phyloP scores from a whole-genome alignment of 2,113 vertebrate genomes.

The Solea solea region DNA sequence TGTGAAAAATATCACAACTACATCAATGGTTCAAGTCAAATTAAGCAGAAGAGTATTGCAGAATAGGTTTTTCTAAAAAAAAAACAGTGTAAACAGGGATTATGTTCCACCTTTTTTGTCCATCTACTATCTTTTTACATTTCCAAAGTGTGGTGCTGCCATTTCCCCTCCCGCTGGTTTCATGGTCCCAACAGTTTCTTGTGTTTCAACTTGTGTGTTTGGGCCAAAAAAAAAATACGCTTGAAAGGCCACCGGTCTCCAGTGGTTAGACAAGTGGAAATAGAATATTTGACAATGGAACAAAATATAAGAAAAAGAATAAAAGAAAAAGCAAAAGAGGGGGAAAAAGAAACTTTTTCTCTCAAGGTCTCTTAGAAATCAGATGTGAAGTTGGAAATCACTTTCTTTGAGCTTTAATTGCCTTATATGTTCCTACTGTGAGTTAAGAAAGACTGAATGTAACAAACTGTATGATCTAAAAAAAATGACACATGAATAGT shows the following conservation, averaged over 20 bases:
- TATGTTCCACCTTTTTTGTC: background rate
- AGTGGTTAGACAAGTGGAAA: background rate
- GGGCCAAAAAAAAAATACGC: background rate
- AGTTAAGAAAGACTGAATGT: background rate
- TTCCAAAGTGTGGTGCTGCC: background rate
- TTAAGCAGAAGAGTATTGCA: no score
- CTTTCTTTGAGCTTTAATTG: background rate
- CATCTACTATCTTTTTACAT: background rate
- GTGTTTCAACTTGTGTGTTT: background rate
- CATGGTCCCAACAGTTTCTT: background rate
- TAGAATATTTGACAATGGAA: background rate
- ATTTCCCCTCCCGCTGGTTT: background rate
- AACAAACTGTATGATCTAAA: background rate
- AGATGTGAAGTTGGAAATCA: background rate
- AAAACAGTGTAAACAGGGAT: background rate
- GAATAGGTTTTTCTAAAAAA: no score
- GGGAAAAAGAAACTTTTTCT: background rate
- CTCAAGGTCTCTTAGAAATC: constrained; percentile 8
- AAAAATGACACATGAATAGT: background rate
- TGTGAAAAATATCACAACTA: background rate
- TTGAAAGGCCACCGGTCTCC: background rate
- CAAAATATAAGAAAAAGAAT: background rate
- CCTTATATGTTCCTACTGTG: background rate
- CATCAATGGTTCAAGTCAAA: no score
- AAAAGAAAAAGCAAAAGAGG: background rate